Percentiles rank a stretch among this genome's conserved stretches.
These are phyloP conservation scores for Rissa tridactyla DNA, from an alignment of 2,113 vertebrate species.

Conservation along the genomic window DNA sequence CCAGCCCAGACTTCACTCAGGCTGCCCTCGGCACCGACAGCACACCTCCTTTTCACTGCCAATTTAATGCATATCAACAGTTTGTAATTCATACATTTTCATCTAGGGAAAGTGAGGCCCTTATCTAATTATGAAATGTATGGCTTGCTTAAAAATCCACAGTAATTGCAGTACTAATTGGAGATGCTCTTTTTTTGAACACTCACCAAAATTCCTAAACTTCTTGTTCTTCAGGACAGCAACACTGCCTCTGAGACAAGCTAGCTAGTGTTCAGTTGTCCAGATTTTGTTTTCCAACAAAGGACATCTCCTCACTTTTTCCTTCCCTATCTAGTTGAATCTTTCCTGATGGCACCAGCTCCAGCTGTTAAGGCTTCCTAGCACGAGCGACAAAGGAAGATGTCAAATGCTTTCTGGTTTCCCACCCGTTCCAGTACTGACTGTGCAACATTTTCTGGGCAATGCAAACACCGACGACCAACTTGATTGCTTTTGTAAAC, in stretches of 20 bases:
- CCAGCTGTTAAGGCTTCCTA: neutral
- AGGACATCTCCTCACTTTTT: neutral
- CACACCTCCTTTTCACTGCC: neutral
- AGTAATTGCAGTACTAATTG: neutral
- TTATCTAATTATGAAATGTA: neutral
- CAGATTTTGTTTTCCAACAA: neutral
- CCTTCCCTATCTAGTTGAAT: neutral
- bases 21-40: neutral
- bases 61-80: neutral
- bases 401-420: neutral
- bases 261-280: neutral
- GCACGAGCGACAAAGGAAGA: neutral
- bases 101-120: neutral
- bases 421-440: neutral
- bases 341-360: neutral
- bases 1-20: rapidly evolving
- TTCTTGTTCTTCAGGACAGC: neutral
- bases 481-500: neutral
- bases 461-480: neutral
- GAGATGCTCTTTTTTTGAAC: neutral
- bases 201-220: neutral
- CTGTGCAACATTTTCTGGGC: neutral
- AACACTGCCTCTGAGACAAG: neutral
- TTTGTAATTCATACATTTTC: neutral
- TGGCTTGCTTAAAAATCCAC: neutral